phyloP scores from a whole-genome alignment of 2,888 invertebrate species.

The Acanthopleura granulata region DNA sequence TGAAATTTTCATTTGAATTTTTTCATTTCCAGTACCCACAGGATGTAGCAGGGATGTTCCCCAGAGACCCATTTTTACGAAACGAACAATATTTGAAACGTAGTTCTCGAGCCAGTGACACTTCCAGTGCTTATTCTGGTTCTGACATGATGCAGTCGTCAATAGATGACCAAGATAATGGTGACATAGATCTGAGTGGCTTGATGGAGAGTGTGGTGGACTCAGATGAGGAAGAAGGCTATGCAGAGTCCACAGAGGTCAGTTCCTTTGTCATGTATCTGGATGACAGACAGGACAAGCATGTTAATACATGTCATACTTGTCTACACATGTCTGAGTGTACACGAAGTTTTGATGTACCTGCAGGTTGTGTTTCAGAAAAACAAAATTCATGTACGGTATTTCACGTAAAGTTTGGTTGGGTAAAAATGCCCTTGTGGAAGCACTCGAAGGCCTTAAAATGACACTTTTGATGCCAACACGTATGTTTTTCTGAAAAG shows the following conservation, averaged over 20 bases:
- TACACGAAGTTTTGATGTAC: too few species aligned
- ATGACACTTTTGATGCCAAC: too few species aligned
- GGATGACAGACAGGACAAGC: too few species aligned
- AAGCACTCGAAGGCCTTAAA: too few species aligned
- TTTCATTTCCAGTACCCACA: conserved; percentile 35
- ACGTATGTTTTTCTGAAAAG: too few species aligned
- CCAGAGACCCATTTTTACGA: conserved; percentile 42
- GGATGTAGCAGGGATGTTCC: conserved; percentile 31
- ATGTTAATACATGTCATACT: too few species aligned
- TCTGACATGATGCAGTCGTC: conserved; percentile 81
- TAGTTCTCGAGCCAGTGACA: conserved; percentile 78
- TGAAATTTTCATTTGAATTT: background rate
- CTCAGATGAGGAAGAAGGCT: conserved; percentile 91
- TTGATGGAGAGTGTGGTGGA: conserved; percentile 96
- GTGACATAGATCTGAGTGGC: conserved; percentile 84
- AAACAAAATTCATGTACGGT: too few species aligned
- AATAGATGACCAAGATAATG: conserved; percentile 73
- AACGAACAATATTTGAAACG: conserved; percentile 52
- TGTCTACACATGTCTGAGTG: too few species aligned
- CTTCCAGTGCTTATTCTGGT: conserved; percentile 95
- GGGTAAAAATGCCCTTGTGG: too few species aligned
- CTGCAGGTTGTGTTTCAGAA: too few species aligned
- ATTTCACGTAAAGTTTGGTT: too few species aligned
- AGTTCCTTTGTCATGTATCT: conserved; percentile 12
- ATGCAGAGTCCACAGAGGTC: conserved; percentile 52